Base-by-base conservation (phyloP, 2,888 invertebrate genomes). In the Crossocerus cetratus region DNA sequence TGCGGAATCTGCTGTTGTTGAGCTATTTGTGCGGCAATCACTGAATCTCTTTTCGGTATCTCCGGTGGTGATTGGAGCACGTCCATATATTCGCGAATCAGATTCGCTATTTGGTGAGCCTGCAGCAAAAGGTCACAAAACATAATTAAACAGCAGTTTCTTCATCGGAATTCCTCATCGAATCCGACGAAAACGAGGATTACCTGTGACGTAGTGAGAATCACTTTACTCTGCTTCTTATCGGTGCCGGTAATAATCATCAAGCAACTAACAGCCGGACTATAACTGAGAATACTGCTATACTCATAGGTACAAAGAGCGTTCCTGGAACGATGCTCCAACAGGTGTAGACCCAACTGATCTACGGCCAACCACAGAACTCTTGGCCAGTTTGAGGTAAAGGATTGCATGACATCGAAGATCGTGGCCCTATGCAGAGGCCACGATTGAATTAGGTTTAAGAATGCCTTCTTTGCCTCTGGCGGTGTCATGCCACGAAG, bases 371-470 rank as follows among this genome's bases (percentile, higher is more conserved):
- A 91, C 97, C 98, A 97, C 57, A 98, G 92, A 55, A 96, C 94
- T 86, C 98, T 94, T 32, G 98, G 98, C 96, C 98, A 97, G 91
- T 97, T 97, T 23, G 98, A 97, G 14, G 98, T 98, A 90, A 98
- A 98, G 13, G 97, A 96, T 95, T 98, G 98, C 94, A 97, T 96
- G 54, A 98, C 98, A 90, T 98, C 98, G 89, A 97, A 98, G 86
- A 98, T 96, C 59, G 97, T 97, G 16, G 98, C 97, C 80, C 96
- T 94, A 78, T 98, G 97, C 65, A 98, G 92, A 42, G 97, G 97
- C 98, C 98, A 98, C 77, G 96, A 96, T 89, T 96, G 95, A 76
- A 98, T 96, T 21, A 98, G 93, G 88, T 98, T 97, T 64, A 98
- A 93, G 89, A 98, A 98, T 8, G 97, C 95, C 89, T 97, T 96